Percentiles rank a stretch among this genome's conserved stretches.
Evolutionary conservation across 2,113 vertebrate genomes (phyloP).

Genomic region (Coracopsis vasa): DNA sequence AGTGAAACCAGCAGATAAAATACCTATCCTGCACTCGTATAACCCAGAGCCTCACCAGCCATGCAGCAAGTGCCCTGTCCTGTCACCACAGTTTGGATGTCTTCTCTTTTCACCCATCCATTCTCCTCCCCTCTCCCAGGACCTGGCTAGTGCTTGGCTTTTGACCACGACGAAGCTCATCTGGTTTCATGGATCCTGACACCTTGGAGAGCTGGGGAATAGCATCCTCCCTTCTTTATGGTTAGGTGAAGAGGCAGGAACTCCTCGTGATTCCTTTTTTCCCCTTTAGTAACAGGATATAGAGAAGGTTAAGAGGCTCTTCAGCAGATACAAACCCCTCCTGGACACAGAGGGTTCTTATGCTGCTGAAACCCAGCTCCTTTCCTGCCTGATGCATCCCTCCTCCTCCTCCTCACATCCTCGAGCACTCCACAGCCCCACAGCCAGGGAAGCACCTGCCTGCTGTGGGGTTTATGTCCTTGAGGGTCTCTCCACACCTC

Average conservation of each 20-base stretch:
- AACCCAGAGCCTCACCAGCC: fast-evolving
- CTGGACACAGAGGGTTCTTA: neutral
- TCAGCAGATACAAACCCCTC: neutral
- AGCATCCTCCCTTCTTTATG: neutral
- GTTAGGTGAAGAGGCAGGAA: neutral
- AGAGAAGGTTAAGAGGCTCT: conserved; percentile 49
- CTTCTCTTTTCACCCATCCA: neutral
- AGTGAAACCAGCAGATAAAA: neutral
- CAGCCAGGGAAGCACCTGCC: neutral
- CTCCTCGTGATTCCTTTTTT: neutral
- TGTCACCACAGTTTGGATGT: fast-evolving
- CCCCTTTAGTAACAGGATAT: neutral
- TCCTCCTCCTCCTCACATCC: neutral
- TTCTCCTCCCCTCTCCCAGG: neutral
- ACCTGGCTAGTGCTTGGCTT: neutral
- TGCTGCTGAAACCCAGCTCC: fast-evolving
- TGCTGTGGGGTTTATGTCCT: neutral
- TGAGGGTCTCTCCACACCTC: neutral
- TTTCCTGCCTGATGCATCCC: neutral
- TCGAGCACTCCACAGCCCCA: neutral
- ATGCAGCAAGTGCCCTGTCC: fast-evolving
- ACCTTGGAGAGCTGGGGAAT: neutral
- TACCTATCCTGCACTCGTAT: neutral
- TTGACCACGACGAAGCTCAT: neutral
- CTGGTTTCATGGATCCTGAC: neutral